These are phyloP conservation scores for Lasiurus borealis DNA, from an alignment of 2,113 vertebrate genomes.

Conservation along the genomic window DNA sequence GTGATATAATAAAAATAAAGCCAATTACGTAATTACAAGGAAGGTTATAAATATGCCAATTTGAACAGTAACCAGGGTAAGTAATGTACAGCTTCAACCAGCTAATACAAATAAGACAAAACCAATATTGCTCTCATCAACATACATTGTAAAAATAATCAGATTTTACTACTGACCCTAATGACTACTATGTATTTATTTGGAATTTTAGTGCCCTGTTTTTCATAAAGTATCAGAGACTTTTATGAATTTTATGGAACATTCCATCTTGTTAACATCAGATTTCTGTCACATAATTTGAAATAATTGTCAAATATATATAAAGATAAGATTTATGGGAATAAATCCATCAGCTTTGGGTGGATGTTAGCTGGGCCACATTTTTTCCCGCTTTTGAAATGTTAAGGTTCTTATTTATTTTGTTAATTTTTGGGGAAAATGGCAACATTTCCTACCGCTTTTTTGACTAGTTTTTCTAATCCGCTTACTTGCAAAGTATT, in stretches of 20 bases:
- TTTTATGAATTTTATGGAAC: conserved; percentile 68
- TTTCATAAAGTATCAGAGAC: conserved; percentile 77
- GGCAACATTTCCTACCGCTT: neutral
- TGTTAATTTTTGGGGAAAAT: conserved; percentile 40
- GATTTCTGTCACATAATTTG: conserved; percentile 69
- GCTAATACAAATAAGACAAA: conserved; percentile 73
- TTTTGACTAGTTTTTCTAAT: neutral
- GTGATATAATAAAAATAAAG: conserved; percentile 74
- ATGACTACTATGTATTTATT: conserved; percentile 77
- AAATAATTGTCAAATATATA: conserved; percentile 77
- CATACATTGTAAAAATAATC: conserved; percentile 78
- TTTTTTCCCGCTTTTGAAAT: conserved; percentile 54
- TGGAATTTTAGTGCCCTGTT: conserved; percentile 59
- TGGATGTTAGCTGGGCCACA: neutral
- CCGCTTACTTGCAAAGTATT: neutral
- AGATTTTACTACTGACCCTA: conserved; percentile 77
- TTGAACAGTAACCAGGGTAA: conserved; percentile 59
- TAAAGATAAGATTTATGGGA: conserved; percentile 44
- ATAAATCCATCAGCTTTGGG: conserved; percentile 59
- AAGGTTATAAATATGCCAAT: conserved; percentile 72
- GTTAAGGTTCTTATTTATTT: conserved; percentile 21
- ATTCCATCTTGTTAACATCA: conserved; percentile 73
- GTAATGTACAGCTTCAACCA: conserved; percentile 68
- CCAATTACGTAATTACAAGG: conserved; percentile 71
- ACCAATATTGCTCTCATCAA: conserved; percentile 70